Conservation (phyloP, 2,888 invertebrate genomes). For the Adelognathus sp. region DNA sequence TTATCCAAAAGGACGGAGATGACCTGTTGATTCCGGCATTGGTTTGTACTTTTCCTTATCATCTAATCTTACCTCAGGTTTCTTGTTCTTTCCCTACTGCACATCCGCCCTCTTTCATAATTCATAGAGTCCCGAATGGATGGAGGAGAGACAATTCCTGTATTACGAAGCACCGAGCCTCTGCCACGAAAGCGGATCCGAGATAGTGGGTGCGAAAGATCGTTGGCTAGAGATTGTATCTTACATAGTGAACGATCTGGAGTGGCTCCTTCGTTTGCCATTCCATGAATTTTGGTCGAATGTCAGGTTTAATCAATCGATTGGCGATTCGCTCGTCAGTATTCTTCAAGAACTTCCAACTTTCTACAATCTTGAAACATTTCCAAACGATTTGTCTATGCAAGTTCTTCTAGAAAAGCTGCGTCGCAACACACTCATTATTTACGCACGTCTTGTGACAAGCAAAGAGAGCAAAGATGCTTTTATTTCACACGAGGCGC, state of each 20-base stretch:
- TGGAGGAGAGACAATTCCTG: constrained; percentile 83
- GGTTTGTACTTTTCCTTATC: constrained; percentile 74
- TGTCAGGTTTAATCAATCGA: constrained; percentile 85
- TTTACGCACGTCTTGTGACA: constrained; percentile 90
- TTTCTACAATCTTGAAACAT: constrained; percentile 83
- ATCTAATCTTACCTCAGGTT: background rate
- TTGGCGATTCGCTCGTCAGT: constrained; percentile 86
- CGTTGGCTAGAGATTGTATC: constrained; percentile 86
- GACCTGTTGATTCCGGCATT: constrained; percentile 84
- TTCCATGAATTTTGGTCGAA: constrained; percentile 90
- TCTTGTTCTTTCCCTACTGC: background rate
- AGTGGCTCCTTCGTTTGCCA: constrained; percentile 86
- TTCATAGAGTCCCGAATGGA: constrained; percentile 84
- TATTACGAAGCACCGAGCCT: constrained; percentile 84
- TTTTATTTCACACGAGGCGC: constrained; percentile 86
- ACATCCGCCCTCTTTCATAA: background rate
- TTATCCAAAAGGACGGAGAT: constrained; percentile 83
- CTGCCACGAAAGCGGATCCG: constrained; percentile 79
- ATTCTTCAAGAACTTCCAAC: constrained; percentile 90
- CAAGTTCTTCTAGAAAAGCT: constrained; percentile 84
- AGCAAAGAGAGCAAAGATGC: constrained; percentile 84
- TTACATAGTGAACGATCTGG: constrained; percentile 86
- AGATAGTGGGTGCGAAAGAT: constrained; percentile 84
- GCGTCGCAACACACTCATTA: constrained; percentile 84
- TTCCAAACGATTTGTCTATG: constrained; percentile 80